Evolutionary conservation across 1,140 invertebrate genomes (phyloP).

Genomic region (Apis laboriosa): DNA sequence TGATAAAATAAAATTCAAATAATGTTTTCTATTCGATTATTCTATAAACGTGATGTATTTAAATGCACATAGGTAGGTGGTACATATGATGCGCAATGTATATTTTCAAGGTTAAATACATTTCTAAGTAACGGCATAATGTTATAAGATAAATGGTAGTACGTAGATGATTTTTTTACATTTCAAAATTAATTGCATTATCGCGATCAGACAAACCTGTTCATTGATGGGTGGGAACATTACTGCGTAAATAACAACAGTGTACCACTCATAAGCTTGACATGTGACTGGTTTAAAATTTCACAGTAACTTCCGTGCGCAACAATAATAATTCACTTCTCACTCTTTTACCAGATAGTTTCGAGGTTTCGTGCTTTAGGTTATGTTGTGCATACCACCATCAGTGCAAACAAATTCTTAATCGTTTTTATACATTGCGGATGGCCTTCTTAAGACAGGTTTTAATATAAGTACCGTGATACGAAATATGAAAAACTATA

Average conservation of each 20-base stretch:
- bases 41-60: background rate
- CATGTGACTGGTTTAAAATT: constrained; percentile 61
- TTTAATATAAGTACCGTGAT: background rate
- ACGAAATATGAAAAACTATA: constrained; percentile 52
- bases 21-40: background rate
- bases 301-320: constrained; percentile 40
- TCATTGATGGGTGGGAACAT: background rate
- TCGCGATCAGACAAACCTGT: background rate
- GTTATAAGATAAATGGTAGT: background rate
- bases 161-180: constrained; percentile 4
- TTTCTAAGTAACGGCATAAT: constrained; percentile 1
- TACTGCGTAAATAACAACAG: constrained; percentile 42
- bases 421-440: background rate
- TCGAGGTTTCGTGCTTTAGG: constrained; percentile 32
- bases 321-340: constrained; percentile 21
- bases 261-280: constrained; percentile 2
- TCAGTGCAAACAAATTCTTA: constrained; percentile 4
- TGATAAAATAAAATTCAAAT: background rate
- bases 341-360: constrained; percentile 3
- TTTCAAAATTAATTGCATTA: constrained; percentile 20
- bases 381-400: constrained; percentile 53
- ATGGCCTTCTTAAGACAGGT: background rate
- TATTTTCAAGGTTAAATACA: constrained; percentile 39
- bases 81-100: constrained; percentile 3
- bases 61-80: background rate